Base-by-base conservation (phyloP, 2,888 invertebrate species). In the Drosophila nr. medialis region DNA sequence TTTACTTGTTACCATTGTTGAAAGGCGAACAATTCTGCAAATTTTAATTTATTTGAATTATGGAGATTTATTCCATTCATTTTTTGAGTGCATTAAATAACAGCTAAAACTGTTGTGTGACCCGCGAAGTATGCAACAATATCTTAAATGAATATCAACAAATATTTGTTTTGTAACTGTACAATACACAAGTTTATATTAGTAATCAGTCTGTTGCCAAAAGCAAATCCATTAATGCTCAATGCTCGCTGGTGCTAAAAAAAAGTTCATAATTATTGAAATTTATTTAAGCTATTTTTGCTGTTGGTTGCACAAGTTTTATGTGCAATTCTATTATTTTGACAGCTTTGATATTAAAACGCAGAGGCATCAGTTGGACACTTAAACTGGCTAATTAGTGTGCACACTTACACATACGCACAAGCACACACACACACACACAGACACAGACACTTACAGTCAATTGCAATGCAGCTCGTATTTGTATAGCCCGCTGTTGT, bases 361-460 rank as follows among this genome's bases (percentile, higher is more conserved):
- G 24, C 10, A 63, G 29, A 2, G 32, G 27, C 32, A n/a, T 34
- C 42, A 64, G 68, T 61, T 24, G 50, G 34, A 56, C 49, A 61
- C 64, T 73, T 67, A 69, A 75, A 56, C 64, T 73, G 80, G 75
- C 75, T 86, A 86, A 84, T 88, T 86, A 50, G 34, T 24, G 66
- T 55, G 58, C 24, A 58, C 53, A 48, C 55, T 53, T 29, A 42
- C 42, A 53, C n/a, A 53, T 32, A 64, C 65, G 18, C 29, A 29
- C 30, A 45, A n/a, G 32, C 49, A 49, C 34, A 34, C 54, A 15
- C 24, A 24, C 34, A 36, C 6, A 36, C 36, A 36, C 6, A 36
- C n/a, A n/a, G 1, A 11, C 21, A 13, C 21, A 2, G 27, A 10
- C 49, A 29, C 49, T 42, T 18, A 4, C 32, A 50, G n/a, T 36